These are phyloP conservation scores for Salminus brasiliensis DNA, from an alignment of 2,113 vertebrate genomes.

Conservation along the genomic window DNA sequence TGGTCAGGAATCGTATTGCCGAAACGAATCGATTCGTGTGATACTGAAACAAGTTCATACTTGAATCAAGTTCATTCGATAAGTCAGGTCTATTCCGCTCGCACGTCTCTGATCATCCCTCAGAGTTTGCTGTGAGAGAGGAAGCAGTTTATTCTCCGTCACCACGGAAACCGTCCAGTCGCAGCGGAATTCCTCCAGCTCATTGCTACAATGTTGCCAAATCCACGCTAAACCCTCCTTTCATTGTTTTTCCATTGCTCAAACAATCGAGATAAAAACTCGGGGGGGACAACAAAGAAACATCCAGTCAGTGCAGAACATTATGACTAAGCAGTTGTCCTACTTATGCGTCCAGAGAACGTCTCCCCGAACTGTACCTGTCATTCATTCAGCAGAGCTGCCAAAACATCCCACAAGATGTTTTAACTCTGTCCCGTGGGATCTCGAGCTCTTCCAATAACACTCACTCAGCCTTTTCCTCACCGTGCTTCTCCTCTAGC, in stretches of 20 bases:
- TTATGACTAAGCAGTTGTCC: constrained; percentile 27
- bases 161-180: constrained; percentile 32
- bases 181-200: constrained; percentile 22
- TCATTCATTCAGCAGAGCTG: constrained; percentile 11
- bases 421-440: constrained; percentile 26
- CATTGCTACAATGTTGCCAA: constrained; percentile 19
- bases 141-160: constrained; percentile 5
- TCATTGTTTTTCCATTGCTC: constrained; percentile 6
- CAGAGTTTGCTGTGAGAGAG: constrained; percentile 7
- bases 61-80: too few relatives aligned
- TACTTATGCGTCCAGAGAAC: constrained; percentile 27
- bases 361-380: constrained; percentile 35
- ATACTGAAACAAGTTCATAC: too few relatives aligned
- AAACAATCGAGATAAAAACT: not conserved
- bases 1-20: too few relatives aligned
- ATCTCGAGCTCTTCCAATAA: constrained; percentile 28
- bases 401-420: constrained; percentile 38
- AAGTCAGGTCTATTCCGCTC: too few relatives aligned
- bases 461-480: constrained; percentile 39
- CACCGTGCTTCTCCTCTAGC: not conserved
- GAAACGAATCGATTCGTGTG: too few relatives aligned
- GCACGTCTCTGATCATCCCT: not conserved
- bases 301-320: constrained; percentile 20
- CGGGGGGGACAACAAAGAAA: not conserved
- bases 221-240: constrained; percentile 10